Evolutionary conservation across 2,888 invertebrate species (phyloP).

Genomic region (Nemapogon koenigi): DNA sequence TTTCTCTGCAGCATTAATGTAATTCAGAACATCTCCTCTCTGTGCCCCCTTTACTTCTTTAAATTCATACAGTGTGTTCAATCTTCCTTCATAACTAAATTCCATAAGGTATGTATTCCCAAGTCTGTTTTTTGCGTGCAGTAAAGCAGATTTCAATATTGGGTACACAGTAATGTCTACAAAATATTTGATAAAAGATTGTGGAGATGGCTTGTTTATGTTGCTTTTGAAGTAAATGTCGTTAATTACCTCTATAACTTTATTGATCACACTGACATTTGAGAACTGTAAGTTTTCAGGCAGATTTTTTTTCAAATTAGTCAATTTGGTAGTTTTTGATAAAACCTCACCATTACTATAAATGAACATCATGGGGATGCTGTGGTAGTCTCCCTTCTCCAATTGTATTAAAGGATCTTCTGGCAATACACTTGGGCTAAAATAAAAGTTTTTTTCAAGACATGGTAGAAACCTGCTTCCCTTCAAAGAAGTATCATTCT

Average conservation of each 20-base stretch:
- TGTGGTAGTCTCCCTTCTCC: slow-evolving; percentile 25
- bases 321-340: slow-evolving; percentile 23
- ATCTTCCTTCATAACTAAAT: slow-evolving; percentile 19
- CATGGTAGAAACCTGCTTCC: slow-evolving; percentile 33
- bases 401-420: slow-evolving; percentile 35
- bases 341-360: slow-evolving; percentile 28
- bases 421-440: slow-evolving; percentile 19
- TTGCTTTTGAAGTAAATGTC: slow-evolving; percentile 31
- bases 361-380: slow-evolving; percentile 35
- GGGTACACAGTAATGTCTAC: slow-evolving; percentile 43
- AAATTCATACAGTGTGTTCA: slow-evolving; percentile 8
- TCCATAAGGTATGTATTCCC: slow-evolving; percentile 39
- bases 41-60: too few species aligned
- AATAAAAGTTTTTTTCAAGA: slow-evolving; percentile 24
- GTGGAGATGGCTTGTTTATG: neutral
- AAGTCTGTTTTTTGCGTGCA: slow-evolving; percentile 28
- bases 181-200: slow-evolving; percentile 14
- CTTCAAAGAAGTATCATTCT: slow-evolving; percentile 29
- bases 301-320: slow-evolving; percentile 30
- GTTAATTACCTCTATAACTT: slow-evolving; percentile 33
- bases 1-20: slow-evolving; percentile 24
- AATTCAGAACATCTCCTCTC: slow-evolving; percentile 25
- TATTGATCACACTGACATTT: slow-evolving; percentile 22
- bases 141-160: slow-evolving; percentile 30
- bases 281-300: slow-evolving; percentile 40